Base-by-base conservation (phyloP, 2,797 vertebrate species). In the Cyclura pinguis region DNA sequence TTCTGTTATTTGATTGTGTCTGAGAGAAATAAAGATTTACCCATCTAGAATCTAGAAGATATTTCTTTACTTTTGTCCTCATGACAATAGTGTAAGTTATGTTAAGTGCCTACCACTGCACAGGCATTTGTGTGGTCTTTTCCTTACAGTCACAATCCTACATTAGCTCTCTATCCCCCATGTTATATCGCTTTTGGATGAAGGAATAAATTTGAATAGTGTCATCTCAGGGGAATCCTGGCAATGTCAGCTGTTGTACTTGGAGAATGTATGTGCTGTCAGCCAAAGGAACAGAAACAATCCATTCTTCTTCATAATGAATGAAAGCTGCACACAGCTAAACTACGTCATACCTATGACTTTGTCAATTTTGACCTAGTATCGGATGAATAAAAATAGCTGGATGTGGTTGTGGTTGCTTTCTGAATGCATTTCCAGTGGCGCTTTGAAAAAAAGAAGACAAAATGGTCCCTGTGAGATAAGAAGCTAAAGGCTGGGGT, bases 301-400 rank as follows among this genome's bases (percentile, higher is more conserved):
- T n/a, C 67, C 12, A 59, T 73, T 73, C 80, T 27, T 64, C 64
- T 38, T 2, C 29, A 59, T 73, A 16, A n/a, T 84, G 29, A 59
- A 72, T 72, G 64, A 80, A 84, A 85, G 42, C 32, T 81, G 52
- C 27, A 38, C 47, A 52, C 22, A 55, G 42, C n/a, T 84, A 38
- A 73, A 80, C 10, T 32, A 27, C 76, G 32, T 73, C 38, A 57
- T 76, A n/a, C 16, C 4, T 47, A 35, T 76, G 57, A 64, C 78
- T 82, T 91, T 81, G 47, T 62, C 77, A 80, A 38, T 64, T 74
- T 76, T 64, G 57, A 88, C 83, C 77, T 50, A 13, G 55, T 88
- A 74, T 88, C 87, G 83, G 67, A 59, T 47, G 42, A 6, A 62
- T 47, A 62, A 73, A 83, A 86, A 88, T 47, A 83, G 80, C 42